These are phyloP conservation scores for Dasypus novemcinctus DNA, from an alignment of 2,113 vertebrate genomes.

Conservation along the genomic window DNA sequence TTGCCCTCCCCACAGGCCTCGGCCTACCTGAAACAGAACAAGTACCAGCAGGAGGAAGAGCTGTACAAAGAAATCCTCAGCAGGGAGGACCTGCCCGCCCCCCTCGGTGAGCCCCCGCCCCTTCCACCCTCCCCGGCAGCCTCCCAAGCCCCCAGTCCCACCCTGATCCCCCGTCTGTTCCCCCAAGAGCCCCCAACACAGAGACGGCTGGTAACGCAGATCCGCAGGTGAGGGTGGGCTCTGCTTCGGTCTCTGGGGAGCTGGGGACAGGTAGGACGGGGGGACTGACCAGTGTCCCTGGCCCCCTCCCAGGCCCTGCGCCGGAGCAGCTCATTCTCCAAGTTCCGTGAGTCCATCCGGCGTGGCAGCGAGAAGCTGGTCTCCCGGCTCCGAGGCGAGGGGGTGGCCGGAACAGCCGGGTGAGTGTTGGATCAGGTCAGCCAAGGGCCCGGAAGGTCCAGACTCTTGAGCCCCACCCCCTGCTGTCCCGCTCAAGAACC, in stretches of 20 bases:
- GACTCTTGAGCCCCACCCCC: background rate
- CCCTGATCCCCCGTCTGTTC: background rate
- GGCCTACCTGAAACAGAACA: conserved; percentile 92
- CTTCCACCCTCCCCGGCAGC: fast-evolving
- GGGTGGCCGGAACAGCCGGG: background rate
- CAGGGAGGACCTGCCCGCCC: conserved; percentile 81
- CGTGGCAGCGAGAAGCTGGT: conserved; percentile 92
- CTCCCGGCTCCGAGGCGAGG: conserved; percentile 87
- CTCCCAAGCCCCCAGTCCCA: background rate
- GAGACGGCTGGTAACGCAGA: background rate
- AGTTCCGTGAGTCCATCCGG: conserved; percentile 89
- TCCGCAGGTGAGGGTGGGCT: conserved; percentile 54
- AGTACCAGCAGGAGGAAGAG: conserved; percentile 90
- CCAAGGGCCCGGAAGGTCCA: fast-evolving
- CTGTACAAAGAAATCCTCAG: conserved; percentile 92
- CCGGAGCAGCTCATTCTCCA: conserved; percentile 91
- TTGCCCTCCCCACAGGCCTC: conserved; percentile 82
- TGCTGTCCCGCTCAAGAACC: background rate
- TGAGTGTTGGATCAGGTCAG: background rate
- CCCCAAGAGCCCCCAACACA: conserved; percentile 22
- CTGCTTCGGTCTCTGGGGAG: fast-evolving
- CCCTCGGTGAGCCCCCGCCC: conserved; percentile 15
- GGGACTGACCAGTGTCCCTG: fast-evolving
- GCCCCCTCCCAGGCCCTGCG: conserved; percentile 67
- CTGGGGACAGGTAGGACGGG: background rate